A percentile compares a stretch with the other conserved stretches of the same genome.
Conservation (phyloP, 2,888 invertebrate species). For the Bedellia somnulentella region DNA sequence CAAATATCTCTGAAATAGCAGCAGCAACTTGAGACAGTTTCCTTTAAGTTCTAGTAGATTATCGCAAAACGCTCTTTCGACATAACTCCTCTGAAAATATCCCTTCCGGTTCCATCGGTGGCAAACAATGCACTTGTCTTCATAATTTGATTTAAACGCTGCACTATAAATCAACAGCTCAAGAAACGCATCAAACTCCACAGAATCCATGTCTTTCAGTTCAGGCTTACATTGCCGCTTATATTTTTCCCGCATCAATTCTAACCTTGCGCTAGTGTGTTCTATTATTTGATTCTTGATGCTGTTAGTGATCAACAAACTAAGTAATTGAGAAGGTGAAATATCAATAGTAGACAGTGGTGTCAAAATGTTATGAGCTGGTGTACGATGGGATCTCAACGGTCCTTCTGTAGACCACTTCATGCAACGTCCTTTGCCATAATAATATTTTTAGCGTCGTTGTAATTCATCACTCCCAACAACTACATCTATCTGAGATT, state of each 20-base stretch:
- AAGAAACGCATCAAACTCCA: slow-evolving; percentile 4
- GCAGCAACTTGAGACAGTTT: slow-evolving; percentile 1
- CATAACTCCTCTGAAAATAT: slow-evolving; percentile 5
- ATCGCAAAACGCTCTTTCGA: slow-evolving; percentile 3
- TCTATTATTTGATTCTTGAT: slow-evolving; percentile 1
- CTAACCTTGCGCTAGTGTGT: slow-evolving; percentile 1
- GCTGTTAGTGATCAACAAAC: slow-evolving; percentile 2
- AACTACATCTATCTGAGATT: too few relatives aligned
- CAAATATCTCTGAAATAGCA: slow-evolving; percentile 5
- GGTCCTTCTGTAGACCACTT: too few relatives aligned
- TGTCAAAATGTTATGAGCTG: not conserved
- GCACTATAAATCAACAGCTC: slow-evolving; percentile 4
- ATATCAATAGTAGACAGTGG: not conserved
- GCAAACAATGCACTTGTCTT: slow-evolving; percentile 5
- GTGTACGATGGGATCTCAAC: too few relatives aligned
- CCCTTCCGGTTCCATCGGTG: slow-evolving; percentile 5
- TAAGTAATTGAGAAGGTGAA: not conserved
- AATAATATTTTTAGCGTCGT: too few relatives aligned
- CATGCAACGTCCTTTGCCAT: too few relatives aligned
- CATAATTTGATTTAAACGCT: slow-evolving; percentile 4
- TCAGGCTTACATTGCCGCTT: slow-evolving; percentile 1
- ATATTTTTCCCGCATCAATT: slow-evolving; percentile 2
- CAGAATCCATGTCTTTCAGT: slow-evolving; percentile 4
- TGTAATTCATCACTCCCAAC: too few relatives aligned
- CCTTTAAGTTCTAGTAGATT: slow-evolving; percentile 2